phyloP scores from a whole-genome alignment of 2,113 vertebrate species.

The Eurypyga helias region DNA sequence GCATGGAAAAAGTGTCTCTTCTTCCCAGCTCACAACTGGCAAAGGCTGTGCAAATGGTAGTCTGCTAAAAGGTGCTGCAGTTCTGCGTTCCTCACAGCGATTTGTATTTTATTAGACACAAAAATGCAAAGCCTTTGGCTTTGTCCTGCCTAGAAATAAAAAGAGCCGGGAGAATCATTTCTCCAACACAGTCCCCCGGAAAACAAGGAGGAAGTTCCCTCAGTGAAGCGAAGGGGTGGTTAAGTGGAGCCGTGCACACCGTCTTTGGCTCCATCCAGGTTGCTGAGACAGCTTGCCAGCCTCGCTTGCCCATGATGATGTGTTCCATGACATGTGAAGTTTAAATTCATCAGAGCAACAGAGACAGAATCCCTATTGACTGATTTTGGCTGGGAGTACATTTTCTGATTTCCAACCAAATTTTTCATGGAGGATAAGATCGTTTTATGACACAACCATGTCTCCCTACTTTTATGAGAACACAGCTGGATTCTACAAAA shows the following conservation, averaged over 20 bases:
- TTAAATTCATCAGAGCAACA: neutral
- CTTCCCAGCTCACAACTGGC: neutral
- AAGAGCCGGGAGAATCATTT: neutral
- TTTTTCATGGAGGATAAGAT: neutral
- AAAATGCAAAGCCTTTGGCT: neutral
- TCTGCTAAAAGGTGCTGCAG: neutral
- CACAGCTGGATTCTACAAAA: constrained; percentile 1
- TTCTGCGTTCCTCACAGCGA: neutral
- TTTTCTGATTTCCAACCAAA: constrained; percentile 27
- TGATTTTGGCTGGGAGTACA: constrained; percentile 21
- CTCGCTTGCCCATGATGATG: neutral
- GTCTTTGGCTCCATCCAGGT: neutral
- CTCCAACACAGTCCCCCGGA: neutral
- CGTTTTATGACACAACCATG: neutral
- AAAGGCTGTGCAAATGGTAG: neutral
- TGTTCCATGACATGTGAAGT: constrained; percentile 7
- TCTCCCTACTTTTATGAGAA: neutral
- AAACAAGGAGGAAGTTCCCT: neutral
- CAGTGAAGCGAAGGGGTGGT: neutral
- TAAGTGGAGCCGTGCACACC: neutral
- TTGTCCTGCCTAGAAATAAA: neutral
- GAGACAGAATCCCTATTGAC: constrained; percentile 43
- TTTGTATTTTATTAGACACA: neutral
- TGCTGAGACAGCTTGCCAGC: neutral
- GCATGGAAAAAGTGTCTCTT: neutral